Evolutionary conservation across 2,797 vertebrate species (phyloP).

Genomic region (Spea hammondii): DNA sequence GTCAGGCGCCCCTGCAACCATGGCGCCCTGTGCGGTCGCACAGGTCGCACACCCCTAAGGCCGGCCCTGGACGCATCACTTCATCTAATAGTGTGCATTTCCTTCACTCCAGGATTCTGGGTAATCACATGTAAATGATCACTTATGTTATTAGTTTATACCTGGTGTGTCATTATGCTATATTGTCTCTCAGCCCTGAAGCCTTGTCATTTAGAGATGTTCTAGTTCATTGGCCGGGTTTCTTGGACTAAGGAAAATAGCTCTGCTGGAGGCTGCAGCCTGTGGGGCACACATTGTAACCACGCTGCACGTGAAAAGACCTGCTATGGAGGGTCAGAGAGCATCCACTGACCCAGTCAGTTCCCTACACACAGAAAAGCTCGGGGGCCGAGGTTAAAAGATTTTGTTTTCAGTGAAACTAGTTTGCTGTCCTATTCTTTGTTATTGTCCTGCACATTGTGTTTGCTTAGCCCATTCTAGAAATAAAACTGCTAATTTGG

Average conservation of each 20-base stretch:
- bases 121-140: constrained; percentile 26
- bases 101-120: not conserved
- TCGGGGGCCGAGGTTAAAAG: not conserved
- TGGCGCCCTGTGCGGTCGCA: too few relatives aligned
- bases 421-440: not conserved
- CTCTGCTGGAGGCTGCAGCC: not conserved
- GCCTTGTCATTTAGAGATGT: constrained; percentile 8
- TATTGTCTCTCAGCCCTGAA: not conserved
- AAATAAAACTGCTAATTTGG: too few relatives aligned
- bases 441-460: not conserved
- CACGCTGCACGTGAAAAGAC: constrained; percentile 3
- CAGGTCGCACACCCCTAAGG: too few relatives aligned
- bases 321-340: constrained; percentile 24
- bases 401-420: constrained; percentile 1
- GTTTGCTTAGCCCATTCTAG: too few relatives aligned
- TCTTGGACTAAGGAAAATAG: not conserved
- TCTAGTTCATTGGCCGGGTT: constrained; percentile 20
- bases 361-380: constrained; percentile 12
- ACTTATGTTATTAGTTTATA: constrained; percentile 15
- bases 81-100: too few relatives aligned
- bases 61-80: too few relatives aligned
- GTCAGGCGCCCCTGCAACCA: too few relatives aligned
- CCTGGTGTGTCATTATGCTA: constrained; percentile 22
- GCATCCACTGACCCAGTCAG: constrained; percentile 29
- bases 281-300: constrained; percentile 26